Evolutionary conservation across 1,140 invertebrate species (phyloP).

Genomic region (Zeugodacus cucurbitae): DNA sequence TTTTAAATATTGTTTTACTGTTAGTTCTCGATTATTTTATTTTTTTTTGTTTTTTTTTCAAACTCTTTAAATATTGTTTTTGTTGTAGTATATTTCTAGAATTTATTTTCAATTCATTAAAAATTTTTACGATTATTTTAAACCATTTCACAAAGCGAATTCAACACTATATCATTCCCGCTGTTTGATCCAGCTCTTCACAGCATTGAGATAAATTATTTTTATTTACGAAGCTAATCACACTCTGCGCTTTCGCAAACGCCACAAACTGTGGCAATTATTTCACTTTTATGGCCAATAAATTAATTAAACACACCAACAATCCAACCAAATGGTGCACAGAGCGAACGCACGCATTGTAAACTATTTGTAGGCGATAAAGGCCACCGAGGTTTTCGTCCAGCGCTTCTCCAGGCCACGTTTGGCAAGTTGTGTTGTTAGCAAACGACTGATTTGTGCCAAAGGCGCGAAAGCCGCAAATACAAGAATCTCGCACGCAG

Average conservation of each 20-base stretch:
- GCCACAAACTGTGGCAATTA: background rate
- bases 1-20: no score
- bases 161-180: no score
- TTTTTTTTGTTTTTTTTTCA: no score
- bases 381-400: background rate
- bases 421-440: constrained; percentile 27
- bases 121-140: background rate
- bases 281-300: constrained; percentile 23
- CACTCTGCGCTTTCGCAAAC: background rate
- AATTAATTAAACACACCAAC: constrained; percentile 34
- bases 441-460: constrained; percentile 27
- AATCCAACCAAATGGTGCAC: background rate
- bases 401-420: constrained; percentile 10
- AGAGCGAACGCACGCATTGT: background rate
- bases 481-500: background rate
- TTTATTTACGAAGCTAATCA: background rate
- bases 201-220: background rate
- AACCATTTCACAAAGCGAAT: background rate
- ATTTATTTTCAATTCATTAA: background rate
- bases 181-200: background rate
- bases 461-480: constrained; percentile 31
- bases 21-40: no score
- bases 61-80: no score
- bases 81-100: background rate
- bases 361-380: background rate